Evolutionary conservation across 2,797 vertebrate species (phyloP).

Genomic region (Gephyroberyx darwinii): DNA sequence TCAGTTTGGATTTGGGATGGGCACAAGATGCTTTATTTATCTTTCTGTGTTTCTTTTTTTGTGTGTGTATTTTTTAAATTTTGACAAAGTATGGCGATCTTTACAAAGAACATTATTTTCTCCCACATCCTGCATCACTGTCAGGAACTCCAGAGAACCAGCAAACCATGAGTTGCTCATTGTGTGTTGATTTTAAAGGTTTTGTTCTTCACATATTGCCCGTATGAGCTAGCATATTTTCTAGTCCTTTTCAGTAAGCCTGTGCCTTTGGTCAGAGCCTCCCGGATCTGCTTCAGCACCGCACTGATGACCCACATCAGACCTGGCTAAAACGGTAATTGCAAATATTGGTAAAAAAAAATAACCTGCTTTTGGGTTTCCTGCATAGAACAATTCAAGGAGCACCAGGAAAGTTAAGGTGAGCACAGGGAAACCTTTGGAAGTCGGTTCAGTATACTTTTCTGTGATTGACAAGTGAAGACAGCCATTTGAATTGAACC

Average conservation of each 20-base stretch:
- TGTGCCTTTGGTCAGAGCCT: neutral
- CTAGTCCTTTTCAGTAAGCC: neutral
- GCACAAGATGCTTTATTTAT: slow-evolving; percentile 2
- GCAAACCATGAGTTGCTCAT: neutral
- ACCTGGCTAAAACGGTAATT: neutral
- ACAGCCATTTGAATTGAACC: too few species aligned
- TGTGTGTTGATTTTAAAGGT: neutral
- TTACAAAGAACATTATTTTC: neutral
- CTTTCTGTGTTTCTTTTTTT: slow-evolving; percentile 6
- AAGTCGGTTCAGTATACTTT: neutral
- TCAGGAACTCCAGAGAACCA: neutral
- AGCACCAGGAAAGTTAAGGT: neutral
- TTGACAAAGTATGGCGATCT: neutral
- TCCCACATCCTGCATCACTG: neutral
- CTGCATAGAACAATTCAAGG: neutral
- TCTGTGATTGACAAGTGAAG: too few species aligned
- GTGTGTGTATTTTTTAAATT: neutral
- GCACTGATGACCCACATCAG: neutral
- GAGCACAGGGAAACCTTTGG: neutral
- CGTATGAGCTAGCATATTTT: too few species aligned
- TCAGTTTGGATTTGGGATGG: slow-evolving; percentile 23
- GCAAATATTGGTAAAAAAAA: too few species aligned
- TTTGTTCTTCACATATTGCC: too few species aligned
- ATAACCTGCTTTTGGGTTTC: neutral
- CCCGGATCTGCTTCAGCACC: too few species aligned